Conservation (phyloP, 2,113 vertebrate genomes). For the Chionis minor region DNA sequence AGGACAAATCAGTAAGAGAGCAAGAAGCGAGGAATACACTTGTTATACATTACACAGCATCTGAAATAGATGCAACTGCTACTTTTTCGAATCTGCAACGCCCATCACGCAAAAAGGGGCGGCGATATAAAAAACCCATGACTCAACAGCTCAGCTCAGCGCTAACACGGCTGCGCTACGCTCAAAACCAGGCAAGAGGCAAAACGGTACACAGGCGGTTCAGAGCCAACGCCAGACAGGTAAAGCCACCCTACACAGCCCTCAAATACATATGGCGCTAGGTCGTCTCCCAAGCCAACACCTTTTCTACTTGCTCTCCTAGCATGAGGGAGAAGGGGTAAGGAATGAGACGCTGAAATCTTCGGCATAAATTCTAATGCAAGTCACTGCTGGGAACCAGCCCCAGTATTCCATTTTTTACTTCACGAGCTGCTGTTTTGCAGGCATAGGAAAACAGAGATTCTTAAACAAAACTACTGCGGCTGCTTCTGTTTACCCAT, state of each 20-base stretch:
- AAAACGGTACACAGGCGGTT: not conserved
- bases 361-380: not conserved
- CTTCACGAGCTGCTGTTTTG: not conserved
- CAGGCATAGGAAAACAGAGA: not conserved
- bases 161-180: not conserved
- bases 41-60: too few species aligned
- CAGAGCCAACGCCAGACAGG: too few species aligned
- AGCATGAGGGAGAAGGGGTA: not conserved
- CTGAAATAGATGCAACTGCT: too few species aligned
- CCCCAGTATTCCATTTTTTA: not conserved
- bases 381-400: not conserved
- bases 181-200: not conserved
- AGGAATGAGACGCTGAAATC: not conserved
- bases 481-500: not conserved
- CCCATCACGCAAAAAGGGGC: too few species aligned
- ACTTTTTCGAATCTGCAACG: too few species aligned
- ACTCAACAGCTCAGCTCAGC: not conserved
- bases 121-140: not conserved
- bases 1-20: not conserved
- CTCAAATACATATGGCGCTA: rapidly evolving
- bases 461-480: not conserved
- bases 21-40: not conserved
- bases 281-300: not conserved
- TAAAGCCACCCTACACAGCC: not conserved
- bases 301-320: not conserved